phyloP scores from a whole-genome alignment of 2,888 invertebrate genomes.

The Eupithecia vulgata region DNA sequence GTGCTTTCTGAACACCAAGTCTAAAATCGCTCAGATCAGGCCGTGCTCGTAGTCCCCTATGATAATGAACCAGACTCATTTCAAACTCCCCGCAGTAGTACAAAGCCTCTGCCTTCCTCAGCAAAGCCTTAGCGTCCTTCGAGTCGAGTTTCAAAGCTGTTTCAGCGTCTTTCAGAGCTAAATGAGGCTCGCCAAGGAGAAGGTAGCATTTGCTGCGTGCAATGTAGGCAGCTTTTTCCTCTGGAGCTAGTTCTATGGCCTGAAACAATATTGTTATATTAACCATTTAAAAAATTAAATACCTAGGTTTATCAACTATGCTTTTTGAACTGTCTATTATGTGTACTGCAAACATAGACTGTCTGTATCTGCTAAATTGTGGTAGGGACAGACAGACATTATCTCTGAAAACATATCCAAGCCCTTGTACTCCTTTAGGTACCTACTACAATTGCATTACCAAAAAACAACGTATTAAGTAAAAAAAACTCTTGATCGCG shows the following conservation, averaged over 20 bases:
- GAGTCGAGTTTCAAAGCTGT: slow-evolving; percentile 89
- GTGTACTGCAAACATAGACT: not conserved
- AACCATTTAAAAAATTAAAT: not conserved
- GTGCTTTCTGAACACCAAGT: slow-evolving; percentile 94
- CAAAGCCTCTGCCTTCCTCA: slow-evolving; percentile 95
- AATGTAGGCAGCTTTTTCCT: slow-evolving; percentile 93
- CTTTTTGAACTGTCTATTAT: not conserved
- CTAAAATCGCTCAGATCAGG: slow-evolving; percentile 92
- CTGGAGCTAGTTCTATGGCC: slow-evolving; percentile 94
- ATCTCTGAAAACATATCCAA: not conserved
- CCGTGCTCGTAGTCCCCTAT: slow-evolving; percentile 92
- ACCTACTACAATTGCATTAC: not conserved
- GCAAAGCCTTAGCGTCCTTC: slow-evolving; percentile 86
- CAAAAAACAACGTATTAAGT: not conserved
- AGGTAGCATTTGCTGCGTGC: slow-evolving; percentile 95
- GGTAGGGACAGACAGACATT: too few relatives aligned
- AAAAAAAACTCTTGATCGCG: not conserved
- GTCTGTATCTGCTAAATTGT: too few relatives aligned
- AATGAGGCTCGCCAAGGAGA: slow-evolving; percentile 91
- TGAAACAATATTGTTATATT: slow-evolving; percentile 70
- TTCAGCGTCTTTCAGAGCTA: slow-evolving; percentile 93
- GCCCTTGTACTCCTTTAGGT: not conserved
- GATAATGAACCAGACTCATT: slow-evolving; percentile 95
- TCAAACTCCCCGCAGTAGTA: slow-evolving; percentile 97
- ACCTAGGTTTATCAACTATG: not conserved